Evolutionary conservation across 1,140 invertebrate species (phyloP), one percentile per base, ranked within the genome.

Genomic region (Delia radicum): DNA sequence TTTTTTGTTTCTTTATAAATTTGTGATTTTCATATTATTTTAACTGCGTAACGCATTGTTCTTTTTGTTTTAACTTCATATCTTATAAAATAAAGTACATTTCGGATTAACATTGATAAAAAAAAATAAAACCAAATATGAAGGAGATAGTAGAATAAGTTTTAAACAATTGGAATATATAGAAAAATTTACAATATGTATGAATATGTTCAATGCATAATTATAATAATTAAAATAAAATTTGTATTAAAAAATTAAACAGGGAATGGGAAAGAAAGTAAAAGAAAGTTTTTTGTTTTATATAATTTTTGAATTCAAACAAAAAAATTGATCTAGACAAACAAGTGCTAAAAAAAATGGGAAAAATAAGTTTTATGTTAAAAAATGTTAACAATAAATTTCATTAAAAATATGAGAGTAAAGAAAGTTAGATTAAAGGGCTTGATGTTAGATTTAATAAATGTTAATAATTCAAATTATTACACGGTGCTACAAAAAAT

Each of bases 51-150:
- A 24, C 65, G 65, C 29, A 33, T 37, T 67, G 18, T 21, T 21
- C n/a, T 67, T 69, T 69, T 69, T 37, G 37, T 42, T 42, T 10
- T 13, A 42, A 42, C 37, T 42, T 42, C 37, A 42, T 42, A 42
- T n/a, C 62, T 65, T 65, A 65, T 65, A 29, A 65, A 65, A 65
- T 65, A 65, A 65, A 65, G 62, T 65, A 29, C 62, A 65, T 26
- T 15, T 42, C 18, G 21, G 24, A 55, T 18, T 55, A 21, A 55
- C 24, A 55, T 55, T 55, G 48, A 24, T 7, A 55, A 24, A 21
- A 21, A 0, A 13, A 37, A n/a, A n/a, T n/a, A n/a, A n/a, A n/a
- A n/a, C n/a, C n/a, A n/a, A 15, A 3, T 42, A 15, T 42, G 10
- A 42, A 42, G 6, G 37, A 15, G 37, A 5, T 15, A 42, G n/a